Conservation (phyloP, 2,113 vertebrate genomes). For the Neolamprologus brichardi region DNA sequence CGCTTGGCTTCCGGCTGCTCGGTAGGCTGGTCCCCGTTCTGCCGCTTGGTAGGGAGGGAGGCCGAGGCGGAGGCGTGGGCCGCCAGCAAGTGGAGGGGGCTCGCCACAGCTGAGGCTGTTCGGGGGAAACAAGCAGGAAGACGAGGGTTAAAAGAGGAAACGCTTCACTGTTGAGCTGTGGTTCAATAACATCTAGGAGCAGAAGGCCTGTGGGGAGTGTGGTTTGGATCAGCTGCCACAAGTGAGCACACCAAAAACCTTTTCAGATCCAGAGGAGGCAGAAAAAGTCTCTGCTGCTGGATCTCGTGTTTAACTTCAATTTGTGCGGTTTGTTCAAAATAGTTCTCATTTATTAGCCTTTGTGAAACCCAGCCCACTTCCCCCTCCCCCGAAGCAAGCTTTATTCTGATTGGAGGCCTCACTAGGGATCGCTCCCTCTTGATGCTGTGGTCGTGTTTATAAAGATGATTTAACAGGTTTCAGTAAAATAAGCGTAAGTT, state of each 20-base stretch:
- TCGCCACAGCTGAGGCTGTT: conserved; percentile 71
- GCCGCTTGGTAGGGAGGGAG: conserved; percentile 90
- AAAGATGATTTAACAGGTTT: background rate
- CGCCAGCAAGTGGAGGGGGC: conserved; percentile 89
- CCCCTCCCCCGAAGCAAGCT: fast-evolving
- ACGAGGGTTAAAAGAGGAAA: background rate
- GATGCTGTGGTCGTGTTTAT: background rate
- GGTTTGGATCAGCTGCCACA: background rate
- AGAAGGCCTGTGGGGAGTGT: background rate
- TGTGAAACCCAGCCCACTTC: background rate
- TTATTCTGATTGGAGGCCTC: background rate
- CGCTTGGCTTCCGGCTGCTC: conserved; percentile 83
- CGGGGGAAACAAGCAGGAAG: background rate
- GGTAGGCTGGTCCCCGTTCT: conserved; percentile 76
- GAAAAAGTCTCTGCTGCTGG: background rate
- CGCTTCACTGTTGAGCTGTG: background rate
- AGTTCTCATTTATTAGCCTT: background rate
- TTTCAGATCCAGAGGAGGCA: background rate
- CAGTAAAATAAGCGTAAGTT: fast-evolving
- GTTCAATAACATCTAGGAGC: background rate
- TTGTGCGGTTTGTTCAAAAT: background rate
- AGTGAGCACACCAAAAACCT: fast-evolving
- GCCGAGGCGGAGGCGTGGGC: conserved; percentile 87
- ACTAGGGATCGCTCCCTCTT: no score
- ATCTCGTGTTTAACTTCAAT: background rate